Evolutionary conservation across 2,797 vertebrate species (phyloP).

Genomic region (Parauchenoglanis punctatus): DNA sequence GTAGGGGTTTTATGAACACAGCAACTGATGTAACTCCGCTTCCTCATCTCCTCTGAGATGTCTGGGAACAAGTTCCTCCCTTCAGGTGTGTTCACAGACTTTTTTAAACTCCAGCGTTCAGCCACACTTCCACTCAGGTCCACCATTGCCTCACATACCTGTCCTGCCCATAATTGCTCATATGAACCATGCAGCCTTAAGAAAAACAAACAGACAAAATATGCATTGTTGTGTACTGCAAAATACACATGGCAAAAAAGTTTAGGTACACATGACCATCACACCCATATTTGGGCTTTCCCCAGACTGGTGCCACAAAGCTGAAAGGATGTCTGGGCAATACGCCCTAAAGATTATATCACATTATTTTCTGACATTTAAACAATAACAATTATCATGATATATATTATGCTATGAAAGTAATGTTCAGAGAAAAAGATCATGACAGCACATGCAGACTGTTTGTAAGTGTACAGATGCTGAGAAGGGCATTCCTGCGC

Average conservation of each 20-base stretch:
- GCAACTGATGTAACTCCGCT: conserved; percentile 86
- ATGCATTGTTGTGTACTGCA: background rate
- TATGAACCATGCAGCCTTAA: conserved; percentile 89
- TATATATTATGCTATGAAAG: no score
- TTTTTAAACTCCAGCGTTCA: conserved; percentile 84
- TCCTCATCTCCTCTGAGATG: conserved; percentile 79
- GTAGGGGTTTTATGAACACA: conserved; percentile 80
- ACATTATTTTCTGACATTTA: no score
- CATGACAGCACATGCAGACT: no score
- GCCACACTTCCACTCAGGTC: conserved; percentile 90
- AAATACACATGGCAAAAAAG: background rate
- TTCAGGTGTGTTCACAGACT: conserved; percentile 59
- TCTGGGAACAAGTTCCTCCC: conserved; percentile 73
- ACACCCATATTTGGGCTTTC: background rate
- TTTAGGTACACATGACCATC: background rate
- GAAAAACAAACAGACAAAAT: conserved; percentile 10
- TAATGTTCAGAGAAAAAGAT: no score
- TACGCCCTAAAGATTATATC: no score
- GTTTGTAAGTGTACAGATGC: no score
- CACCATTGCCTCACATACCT: conserved; percentile 92
- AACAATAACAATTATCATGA: no score
- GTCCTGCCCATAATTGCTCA: conserved; percentile 91
- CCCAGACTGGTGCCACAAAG: background rate
- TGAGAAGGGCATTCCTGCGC: no score
- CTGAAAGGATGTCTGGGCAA: background rate